phyloP scores from a whole-genome alignment of 2,797 vertebrate genomes.

The Spinus olivaceus region DNA sequence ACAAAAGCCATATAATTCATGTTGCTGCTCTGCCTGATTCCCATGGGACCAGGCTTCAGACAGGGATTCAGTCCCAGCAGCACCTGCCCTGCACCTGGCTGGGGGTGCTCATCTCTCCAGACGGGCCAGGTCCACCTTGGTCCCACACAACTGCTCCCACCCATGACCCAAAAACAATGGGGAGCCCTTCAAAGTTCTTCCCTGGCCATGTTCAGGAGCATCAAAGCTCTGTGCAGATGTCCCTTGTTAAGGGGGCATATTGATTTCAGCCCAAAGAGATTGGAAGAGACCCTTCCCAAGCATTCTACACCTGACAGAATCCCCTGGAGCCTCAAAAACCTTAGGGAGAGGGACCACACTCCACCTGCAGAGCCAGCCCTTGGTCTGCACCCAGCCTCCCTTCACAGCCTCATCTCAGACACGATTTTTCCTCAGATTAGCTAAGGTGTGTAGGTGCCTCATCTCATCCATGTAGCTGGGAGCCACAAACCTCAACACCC shows the following conservation, averaged over 20 bases:
- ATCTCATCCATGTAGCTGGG: neutral
- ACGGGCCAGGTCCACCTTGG: neutral
- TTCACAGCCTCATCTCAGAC: neutral
- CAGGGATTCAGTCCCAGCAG: neutral
- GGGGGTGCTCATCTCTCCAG: neutral
- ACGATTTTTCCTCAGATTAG: neutral
- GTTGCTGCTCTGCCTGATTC: neutral
- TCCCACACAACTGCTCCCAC: neutral
- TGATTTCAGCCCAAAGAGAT: neutral
- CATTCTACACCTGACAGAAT: neutral
- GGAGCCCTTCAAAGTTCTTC: neutral
- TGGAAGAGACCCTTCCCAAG: neutral
- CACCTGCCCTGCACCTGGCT: neutral
- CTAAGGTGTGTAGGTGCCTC: neutral
- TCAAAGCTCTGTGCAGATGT: neutral
- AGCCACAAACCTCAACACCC: neutral
- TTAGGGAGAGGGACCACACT: fast-evolving
- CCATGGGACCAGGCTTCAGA: fast-evolving
- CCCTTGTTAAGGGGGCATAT: neutral
- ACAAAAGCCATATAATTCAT: neutral
- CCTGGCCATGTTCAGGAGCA: neutral
- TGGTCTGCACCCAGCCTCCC: neutral
- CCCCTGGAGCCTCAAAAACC: fast-evolving
- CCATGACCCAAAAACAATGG: neutral
- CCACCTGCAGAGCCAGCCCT: neutral